Evolutionary conservation across 92 coral and sea anemone genomes (phyloP).

Genomic region (Epizoanthus stellaris): DNA sequence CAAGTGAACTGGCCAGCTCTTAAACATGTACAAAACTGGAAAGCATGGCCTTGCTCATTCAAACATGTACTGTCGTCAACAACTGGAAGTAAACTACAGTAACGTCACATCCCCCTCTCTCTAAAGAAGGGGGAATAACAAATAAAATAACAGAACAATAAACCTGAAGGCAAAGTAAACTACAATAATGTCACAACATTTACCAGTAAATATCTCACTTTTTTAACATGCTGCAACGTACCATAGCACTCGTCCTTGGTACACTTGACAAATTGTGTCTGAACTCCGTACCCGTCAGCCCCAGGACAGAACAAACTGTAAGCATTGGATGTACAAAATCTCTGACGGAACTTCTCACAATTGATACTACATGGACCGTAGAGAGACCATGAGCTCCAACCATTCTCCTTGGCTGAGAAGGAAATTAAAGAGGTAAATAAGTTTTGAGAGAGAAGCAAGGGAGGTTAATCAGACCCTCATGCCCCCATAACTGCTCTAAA

Average conservation of each 20-base stretch:
- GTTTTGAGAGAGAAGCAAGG: too few relatives aligned
- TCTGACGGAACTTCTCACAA: slow-evolving; percentile 76
- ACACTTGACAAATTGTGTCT: slow-evolving; percentile 58
- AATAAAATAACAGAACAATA: too few relatives aligned
- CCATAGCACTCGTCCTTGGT: slow-evolving; percentile 73
- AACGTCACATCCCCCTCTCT: too few relatives aligned
- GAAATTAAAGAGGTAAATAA: background rate
- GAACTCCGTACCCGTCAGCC: slow-evolving; percentile 72
- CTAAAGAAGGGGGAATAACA: too few relatives aligned
- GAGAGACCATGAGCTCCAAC: slow-evolving; percentile 89
- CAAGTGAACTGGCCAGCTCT: too few relatives aligned
- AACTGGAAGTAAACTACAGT: too few relatives aligned
- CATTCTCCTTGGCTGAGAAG: slow-evolving; percentile 47
- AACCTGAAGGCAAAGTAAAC: too few relatives aligned
- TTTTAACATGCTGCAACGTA: slow-evolving; percentile 26
- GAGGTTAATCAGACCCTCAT: too few relatives aligned
- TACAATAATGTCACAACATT: background rate
- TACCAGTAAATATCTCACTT: background rate
- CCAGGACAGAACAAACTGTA: slow-evolving; percentile 67
- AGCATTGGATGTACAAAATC: slow-evolving; percentile 75
- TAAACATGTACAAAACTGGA: too few relatives aligned
- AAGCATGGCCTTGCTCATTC: too few relatives aligned
- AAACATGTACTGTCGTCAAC: too few relatives aligned
- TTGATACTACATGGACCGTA: slow-evolving; percentile 75
- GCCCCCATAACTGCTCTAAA: background rate